phyloP scores from a whole-genome alignment of 2,888 invertebrate species.

The Trichopria drosophilae region DNA sequence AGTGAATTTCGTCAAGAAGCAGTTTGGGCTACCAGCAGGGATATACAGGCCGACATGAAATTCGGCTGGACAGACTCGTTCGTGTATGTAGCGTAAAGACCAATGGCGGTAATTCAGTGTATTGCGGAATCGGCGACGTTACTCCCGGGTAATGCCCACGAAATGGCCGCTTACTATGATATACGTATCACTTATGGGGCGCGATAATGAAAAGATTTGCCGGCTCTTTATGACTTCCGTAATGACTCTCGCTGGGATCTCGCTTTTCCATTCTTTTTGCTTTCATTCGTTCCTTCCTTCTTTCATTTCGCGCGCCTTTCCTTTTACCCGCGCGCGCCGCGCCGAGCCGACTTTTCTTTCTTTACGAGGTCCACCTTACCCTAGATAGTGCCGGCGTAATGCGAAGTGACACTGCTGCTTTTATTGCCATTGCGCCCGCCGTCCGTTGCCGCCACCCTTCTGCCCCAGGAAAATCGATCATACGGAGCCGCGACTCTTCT shows the following conservation, averaged over 20 bases:
- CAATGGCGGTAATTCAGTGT: too few relatives aligned
- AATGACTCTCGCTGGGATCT: conserved; percentile 3
- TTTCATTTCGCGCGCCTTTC: conserved; percentile 21
- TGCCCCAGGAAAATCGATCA: too few relatives aligned
- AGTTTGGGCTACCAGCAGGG: too few relatives aligned
- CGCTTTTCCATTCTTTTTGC: conserved; percentile 31
- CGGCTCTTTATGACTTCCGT: conserved; percentile 54
- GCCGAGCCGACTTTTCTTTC: conserved; percentile 23
- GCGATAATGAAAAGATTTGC: conserved; percentile 58
- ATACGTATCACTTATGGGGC: conserved; percentile 57
- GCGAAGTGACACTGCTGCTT: conserved; percentile 33
- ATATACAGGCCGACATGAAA: too few relatives aligned
- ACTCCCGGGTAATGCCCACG: conserved; percentile 46
- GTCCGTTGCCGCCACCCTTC: conserved; percentile 21
- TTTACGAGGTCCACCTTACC: conserved; percentile 27
- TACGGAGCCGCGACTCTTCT: too few relatives aligned
- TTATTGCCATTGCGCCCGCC: conserved; percentile 26
- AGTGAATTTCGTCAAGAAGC: too few relatives aligned
- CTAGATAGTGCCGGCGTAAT: conserved; percentile 32
- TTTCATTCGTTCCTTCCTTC: conserved; percentile 20
- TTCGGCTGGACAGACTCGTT: too few relatives aligned
- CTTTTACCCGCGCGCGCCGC: conserved; percentile 3
- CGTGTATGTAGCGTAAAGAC: too few relatives aligned
- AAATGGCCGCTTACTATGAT: conserved; percentile 56
- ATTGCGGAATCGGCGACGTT: conserved; percentile 39